Evolutionary conservation across 2,113 vertebrate genomes (phyloP), one percentile per base, ranked within the genome.

Genomic region (Saccopteryx bilineata): DNA sequence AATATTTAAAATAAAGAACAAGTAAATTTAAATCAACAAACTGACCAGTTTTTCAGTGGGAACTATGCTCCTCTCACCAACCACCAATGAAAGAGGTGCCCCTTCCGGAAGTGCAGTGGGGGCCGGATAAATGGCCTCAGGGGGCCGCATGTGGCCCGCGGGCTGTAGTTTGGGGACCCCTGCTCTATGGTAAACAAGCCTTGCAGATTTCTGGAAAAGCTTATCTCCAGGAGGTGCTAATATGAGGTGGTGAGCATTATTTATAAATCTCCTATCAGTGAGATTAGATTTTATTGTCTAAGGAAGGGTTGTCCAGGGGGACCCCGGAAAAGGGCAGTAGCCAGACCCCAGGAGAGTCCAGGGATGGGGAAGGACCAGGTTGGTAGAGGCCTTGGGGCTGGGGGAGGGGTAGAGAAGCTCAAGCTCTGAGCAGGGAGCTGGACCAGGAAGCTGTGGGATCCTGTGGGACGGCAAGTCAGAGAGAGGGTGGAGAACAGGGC

Each of bases 251-350:
- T 46, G 19, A 66, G 85, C 48, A 26, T 65, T 75, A n/a, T 65
- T 56, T 31, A 1, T 87, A 88, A 88, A 83, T 91, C 71, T 19
- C 26, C 69, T 74, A 39, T 31, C 79, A 33, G 21, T 5, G 11
- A 87, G 50, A 82, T 71, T 52, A 68, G 66, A 81, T 66, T 80
- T 93, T 52, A 11, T 66, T n/a, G 18, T 84, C 52, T 88, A 28
- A 58, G 26, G 56, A 72, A 83, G 14, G 31, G 54, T 48, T 65
- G 50, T 80, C 72, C 66, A 12, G 33, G 48, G 12, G 10, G 8
- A 58, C n/a, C n/a, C n/a, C 78, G 54, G 26, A 75, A 78, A 66
- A 1, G 0, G 2, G 28, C n/a, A 52, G 46, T 28, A 28, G 66
- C 21, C 80, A 48, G 79, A 65, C 14, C 28, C 46, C n/a, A 21